These are phyloP conservation scores for Odontothrips loti DNA, from an alignment of 2,888 invertebrate species.

Conservation along the genomic window DNA sequence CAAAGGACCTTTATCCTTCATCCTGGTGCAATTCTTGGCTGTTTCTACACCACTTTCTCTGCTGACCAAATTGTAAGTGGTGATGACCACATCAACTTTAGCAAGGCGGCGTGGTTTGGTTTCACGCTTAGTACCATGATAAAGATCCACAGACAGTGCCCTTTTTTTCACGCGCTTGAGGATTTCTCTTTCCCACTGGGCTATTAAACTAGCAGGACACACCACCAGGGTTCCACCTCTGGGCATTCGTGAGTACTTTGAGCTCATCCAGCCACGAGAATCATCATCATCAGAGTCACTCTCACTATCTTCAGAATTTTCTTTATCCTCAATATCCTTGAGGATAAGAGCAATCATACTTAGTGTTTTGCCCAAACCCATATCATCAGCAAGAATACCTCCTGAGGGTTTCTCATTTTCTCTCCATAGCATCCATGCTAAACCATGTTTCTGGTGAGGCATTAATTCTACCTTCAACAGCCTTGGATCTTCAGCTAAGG, in stretches of 20 bases:
- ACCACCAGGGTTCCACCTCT: constrained; percentile 79
- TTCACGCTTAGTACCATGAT: constrained; percentile 78
- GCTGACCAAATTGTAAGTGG: constrained; percentile 76
- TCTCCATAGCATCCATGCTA: constrained; percentile 86
- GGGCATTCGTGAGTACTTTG: background rate
- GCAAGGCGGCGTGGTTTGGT: constrained; percentile 59
- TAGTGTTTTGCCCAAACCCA: constrained; percentile 79
- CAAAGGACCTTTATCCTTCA: constrained; percentile 50
- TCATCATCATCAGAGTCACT: constrained; percentile 41
- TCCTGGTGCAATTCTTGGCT: constrained; percentile 44
- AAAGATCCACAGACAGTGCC: constrained; percentile 60
- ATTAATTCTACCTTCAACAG: constrained; percentile 65
- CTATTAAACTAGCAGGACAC: constrained; percentile 84
- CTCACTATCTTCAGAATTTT: constrained; percentile 46
- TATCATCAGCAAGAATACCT: constrained; percentile 81
- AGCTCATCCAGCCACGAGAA: background rate
- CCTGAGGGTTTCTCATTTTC: constrained; percentile 81
- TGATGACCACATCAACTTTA: constrained; percentile 75
- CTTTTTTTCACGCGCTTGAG: constrained; percentile 57
- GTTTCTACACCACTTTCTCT: constrained; percentile 49
- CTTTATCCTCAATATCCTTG: constrained; percentile 50
- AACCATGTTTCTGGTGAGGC: constrained; percentile 78
- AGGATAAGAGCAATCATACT: constrained; percentile 74
- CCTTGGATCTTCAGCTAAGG: constrained; percentile 56
- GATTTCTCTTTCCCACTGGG: constrained; percentile 86